phyloP scores from a whole-genome alignment of 2,797 vertebrate species.

The Hydrolagus colliei region DNA sequence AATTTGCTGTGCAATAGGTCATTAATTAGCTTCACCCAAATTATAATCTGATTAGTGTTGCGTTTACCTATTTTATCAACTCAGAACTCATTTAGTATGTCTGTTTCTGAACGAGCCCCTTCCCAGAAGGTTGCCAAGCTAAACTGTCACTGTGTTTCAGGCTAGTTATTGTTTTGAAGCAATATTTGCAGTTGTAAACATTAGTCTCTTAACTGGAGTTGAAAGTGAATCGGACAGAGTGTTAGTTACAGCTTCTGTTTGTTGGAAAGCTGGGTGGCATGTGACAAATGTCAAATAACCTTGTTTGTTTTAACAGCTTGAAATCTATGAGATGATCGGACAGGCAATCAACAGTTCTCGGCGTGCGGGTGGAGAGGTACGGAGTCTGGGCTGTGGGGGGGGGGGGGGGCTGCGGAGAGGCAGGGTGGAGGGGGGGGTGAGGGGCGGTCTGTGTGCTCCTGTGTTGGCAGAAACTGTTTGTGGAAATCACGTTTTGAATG shows the following conservation, averaged over 20 bases:
- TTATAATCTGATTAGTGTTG: too few species aligned
- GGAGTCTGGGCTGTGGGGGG: conserved; percentile 32
- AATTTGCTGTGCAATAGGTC: too few species aligned
- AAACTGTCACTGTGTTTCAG: too few species aligned
- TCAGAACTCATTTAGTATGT: too few species aligned
- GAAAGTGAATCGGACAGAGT: not conserved
- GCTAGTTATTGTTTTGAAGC: too few species aligned
- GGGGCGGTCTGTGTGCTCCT: not conserved
- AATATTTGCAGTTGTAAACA: too few species aligned
- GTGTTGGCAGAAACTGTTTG: not conserved
- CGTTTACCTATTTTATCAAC: too few species aligned
- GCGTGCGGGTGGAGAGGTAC: conserved; percentile 90
- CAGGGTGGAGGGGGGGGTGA: not conserved
- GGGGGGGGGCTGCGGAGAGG: not conserved
- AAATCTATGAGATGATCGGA: conserved; percentile 98
- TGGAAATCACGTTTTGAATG: not conserved
- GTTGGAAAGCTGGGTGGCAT: not conserved
- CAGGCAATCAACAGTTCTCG: conserved; percentile 92
- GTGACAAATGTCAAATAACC: not conserved
- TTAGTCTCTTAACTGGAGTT: too few species aligned
- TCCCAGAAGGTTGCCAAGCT: too few species aligned
- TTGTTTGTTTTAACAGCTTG: conserved; percentile 62
- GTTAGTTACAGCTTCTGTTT: not conserved
- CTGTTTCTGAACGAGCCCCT: too few species aligned
- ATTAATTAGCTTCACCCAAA: too few species aligned